Percentiles rank a stretch among this genome's conserved stretches.
phyloP scores from a whole-genome alignment of 2,797 vertebrate genomes.

The Leucoraja ocellata region DNA sequence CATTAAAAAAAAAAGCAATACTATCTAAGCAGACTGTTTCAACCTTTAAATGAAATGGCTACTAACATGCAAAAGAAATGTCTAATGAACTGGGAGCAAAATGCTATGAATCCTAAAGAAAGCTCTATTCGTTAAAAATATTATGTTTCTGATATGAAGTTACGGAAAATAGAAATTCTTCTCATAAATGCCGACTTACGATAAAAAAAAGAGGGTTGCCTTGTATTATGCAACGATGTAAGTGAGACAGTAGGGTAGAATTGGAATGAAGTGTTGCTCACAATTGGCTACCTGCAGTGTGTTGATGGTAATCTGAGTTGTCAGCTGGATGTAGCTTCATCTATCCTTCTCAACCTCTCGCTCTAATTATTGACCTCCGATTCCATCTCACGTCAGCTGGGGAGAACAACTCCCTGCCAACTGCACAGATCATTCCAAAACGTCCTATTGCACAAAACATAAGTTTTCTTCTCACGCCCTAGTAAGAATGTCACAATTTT shows the following conservation, averaged over 20 bases:
- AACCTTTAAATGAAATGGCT: background rate
- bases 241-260: background rate
- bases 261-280: conserved; percentile 48
- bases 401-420: conserved; percentile 52
- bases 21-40: background rate
- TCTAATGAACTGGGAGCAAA: background rate
- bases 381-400: conserved; percentile 60
- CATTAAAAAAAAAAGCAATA: background rate
- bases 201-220: background rate
- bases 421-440: conserved; percentile 63
- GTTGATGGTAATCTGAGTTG: conserved; percentile 71
- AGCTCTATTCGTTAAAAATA: too few relatives aligned
- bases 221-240: background rate
- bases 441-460: conserved; percentile 58
- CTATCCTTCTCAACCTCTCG: conserved; percentile 71
- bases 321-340: conserved; percentile 71
- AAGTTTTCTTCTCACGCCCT: conserved; percentile 63
- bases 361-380: conserved; percentile 78
- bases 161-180: background rate
- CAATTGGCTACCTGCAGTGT: conserved; percentile 58
- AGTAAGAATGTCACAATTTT: conserved; percentile 52
- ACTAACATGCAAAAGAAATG: background rate
- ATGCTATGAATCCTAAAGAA: background rate
- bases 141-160: background rate
- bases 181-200: background rate